Conservation (phyloP, 1,140 invertebrate genomes). For the Galleria mellonella region DNA sequence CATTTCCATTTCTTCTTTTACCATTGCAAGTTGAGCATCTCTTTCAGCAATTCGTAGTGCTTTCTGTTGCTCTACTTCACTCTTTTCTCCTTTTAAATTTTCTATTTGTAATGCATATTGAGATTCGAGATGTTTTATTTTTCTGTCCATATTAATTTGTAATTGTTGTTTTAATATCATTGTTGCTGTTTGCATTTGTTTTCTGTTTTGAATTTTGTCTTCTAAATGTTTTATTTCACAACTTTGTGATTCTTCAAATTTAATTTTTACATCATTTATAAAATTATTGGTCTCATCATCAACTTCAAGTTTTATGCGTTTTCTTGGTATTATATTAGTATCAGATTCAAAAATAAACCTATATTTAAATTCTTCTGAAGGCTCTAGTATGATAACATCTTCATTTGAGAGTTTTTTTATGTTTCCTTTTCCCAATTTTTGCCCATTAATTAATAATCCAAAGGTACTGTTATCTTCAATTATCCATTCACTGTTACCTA, state of each 20-base stretch:
- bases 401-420: constrained; percentile 42
- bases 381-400: constrained; percentile 71
- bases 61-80: constrained; percentile 64
- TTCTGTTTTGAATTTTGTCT: constrained; percentile 54
- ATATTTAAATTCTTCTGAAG: constrained; percentile 61
- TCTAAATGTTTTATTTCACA: constrained; percentile 55
- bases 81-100: constrained; percentile 65
- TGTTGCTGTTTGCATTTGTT: constrained; percentile 44
- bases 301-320: constrained; percentile 55
- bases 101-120: constrained; percentile 64
- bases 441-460: constrained; percentile 68
- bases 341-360: constrained; percentile 40
- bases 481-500: constrained; percentile 35
- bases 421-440: constrained; percentile 41
- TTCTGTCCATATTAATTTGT: constrained; percentile 49
- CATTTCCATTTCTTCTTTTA: constrained; percentile 68
- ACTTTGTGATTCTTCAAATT: constrained; percentile 71
- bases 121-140: constrained; percentile 59
- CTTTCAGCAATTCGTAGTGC: constrained; percentile 49
- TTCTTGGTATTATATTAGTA: constrained; percentile 26
- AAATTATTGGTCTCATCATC: constrained; percentile 29
- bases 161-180: constrained; percentile 41
- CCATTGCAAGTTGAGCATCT: constrained; percentile 50
- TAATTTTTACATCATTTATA: constrained; percentile 64
- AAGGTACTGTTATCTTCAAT: constrained; percentile 70